A percentile compares a stretch with the other conserved stretches of the same genome.
Evolutionary conservation across 2,113 vertebrate species (phyloP).

Genomic region (Triplophysa dalaica): DNA sequence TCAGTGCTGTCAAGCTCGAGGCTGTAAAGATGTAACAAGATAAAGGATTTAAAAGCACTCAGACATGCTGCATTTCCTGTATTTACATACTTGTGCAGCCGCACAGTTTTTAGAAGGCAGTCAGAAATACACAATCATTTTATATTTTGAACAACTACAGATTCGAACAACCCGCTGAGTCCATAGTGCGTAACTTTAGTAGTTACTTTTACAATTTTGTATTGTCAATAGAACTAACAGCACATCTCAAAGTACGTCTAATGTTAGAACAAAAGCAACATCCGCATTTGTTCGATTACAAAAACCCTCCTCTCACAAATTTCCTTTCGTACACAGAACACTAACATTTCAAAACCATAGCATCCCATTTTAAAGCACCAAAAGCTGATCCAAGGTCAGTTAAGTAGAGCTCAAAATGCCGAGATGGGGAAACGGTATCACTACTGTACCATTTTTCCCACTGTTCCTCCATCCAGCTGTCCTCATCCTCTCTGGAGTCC

Average conservation of each 20-base stretch:
- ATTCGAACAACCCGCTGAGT: not conserved
- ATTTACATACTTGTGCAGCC: not conserved
- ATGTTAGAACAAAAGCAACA: not conserved
- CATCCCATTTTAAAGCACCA: not conserved
- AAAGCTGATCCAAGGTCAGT: slow-evolving; percentile 18
- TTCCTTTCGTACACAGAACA: not conserved
- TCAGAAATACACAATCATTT: not conserved
- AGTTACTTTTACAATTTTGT: not conserved
- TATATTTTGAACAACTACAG: not conserved
- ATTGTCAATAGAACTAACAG: not conserved
- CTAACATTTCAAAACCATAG: not conserved
- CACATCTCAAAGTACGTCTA: not conserved
- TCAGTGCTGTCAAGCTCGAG: not conserved
- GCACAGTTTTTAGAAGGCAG: not conserved
- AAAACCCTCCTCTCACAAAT: not conserved
- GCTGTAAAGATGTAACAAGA: not conserved
- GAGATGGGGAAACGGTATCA: not conserved
- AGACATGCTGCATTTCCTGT: not conserved
- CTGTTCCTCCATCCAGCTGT: slow-evolving; percentile 88
- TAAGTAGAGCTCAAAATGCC: slow-evolving; percentile 14
- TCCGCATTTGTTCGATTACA: not conserved
- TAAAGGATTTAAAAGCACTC: not conserved
- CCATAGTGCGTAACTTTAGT: not conserved
- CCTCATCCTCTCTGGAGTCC: slow-evolving; percentile 82
- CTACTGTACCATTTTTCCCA: slow-evolving; percentile 88